Evolutionary conservation across 2,113 vertebrate species (phyloP).

Genomic region (Peromyscus leucopus): DNA sequence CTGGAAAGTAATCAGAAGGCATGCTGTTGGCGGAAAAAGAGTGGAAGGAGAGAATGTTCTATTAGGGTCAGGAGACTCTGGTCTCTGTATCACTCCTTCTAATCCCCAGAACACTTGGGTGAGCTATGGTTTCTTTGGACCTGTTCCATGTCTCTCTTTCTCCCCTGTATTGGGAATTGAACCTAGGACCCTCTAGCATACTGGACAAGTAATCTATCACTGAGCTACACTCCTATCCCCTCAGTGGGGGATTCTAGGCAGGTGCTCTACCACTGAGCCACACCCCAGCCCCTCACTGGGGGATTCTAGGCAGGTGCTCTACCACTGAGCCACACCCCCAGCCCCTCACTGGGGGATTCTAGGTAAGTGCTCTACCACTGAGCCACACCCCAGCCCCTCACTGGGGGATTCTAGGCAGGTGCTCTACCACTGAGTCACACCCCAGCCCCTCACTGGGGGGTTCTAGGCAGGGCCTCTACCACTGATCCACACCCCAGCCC

Average conservation of each 20-base stretch:
- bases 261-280: not conserved
- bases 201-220: not conserved
- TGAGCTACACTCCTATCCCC: not conserved
- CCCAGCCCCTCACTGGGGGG: no score
- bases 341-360: not conserved
- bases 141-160: not conserved
- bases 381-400: not conserved
- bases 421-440: not conserved
- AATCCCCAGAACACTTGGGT: not conserved
- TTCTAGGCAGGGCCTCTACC: not conserved
- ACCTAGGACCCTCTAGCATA: not conserved
- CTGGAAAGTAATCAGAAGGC: constrained; percentile 79
- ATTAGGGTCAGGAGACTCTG: not conserved
- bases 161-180: not conserved
- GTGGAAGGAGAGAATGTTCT: not conserved
- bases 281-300: not conserved
- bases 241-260: not conserved
- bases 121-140: not conserved
- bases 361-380: not conserved
- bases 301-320: not conserved
- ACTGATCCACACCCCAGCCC: not conserved
- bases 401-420: not conserved
- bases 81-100: not conserved
- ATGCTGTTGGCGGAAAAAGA: constrained; percentile 24
- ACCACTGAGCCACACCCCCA: not conserved